phyloP scores from a whole-genome alignment of 2,888 invertebrate species.

The Cosmia trapezina region DNA sequence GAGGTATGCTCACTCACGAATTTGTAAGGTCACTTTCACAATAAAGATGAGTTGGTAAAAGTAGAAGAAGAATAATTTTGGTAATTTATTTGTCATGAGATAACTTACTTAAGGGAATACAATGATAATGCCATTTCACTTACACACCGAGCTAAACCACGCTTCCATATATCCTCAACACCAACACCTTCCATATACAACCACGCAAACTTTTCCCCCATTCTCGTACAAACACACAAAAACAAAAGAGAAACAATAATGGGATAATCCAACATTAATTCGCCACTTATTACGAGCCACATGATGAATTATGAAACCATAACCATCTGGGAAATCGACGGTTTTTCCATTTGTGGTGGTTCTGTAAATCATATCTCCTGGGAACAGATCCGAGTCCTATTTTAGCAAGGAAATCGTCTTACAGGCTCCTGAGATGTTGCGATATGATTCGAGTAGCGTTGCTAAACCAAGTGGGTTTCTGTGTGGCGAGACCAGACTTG shows the following conservation, averaged over 20 bases:
- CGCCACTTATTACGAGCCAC: slow-evolving; percentile 31
- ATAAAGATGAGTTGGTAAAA: slow-evolving; percentile 8
- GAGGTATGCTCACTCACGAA: slow-evolving; percentile 46
- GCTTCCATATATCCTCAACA: no score
- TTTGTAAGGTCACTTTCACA: slow-evolving; percentile 51
- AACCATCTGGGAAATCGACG: slow-evolving; percentile 30
- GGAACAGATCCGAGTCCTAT: slow-evolving; percentile 46
- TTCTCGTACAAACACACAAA: slow-evolving; percentile 7
- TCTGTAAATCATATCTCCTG: slow-evolving; percentile 57
- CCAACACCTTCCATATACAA: no score
- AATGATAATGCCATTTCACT: no score
- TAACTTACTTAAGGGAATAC: no score
- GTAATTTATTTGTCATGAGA: neutral
- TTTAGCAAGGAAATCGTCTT: slow-evolving; percentile 51
- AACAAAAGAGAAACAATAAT: slow-evolving; percentile 26
- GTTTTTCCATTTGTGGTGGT: slow-evolving; percentile 42
- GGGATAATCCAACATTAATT: slow-evolving; percentile 42
- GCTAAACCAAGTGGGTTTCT: neutral
- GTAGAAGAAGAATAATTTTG: neutral
- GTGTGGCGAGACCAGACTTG: no score
- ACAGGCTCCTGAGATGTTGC: slow-evolving; percentile 21
- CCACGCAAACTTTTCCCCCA: neutral
- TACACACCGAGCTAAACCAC: no score
- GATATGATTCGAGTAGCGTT: slow-evolving; percentile 6
- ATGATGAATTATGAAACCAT: slow-evolving; percentile 37